phyloP scores from a whole-genome alignment of 2,113 vertebrate species.

The Hylia prasina region DNA sequence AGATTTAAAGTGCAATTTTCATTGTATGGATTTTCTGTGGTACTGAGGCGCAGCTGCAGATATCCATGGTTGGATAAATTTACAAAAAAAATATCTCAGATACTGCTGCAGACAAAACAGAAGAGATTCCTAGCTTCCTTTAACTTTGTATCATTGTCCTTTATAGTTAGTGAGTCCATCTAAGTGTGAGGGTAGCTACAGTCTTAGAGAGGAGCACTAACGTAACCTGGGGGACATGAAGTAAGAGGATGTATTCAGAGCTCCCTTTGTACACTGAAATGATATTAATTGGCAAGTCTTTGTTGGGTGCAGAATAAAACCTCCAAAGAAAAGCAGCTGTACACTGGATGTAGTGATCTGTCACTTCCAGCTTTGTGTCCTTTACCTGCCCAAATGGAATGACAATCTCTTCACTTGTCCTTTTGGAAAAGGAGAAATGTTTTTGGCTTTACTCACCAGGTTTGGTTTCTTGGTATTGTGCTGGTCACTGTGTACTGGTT shows the following conservation, averaged over 20 bases:
- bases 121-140: neutral
- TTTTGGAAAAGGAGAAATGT: neutral
- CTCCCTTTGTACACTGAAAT: neutral
- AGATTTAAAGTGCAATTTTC: neutral
- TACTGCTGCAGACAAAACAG: neutral
- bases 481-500: neutral
- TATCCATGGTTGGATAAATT: neutral
- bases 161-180: neutral
- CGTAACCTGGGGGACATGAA: neutral
- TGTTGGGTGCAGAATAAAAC: neutral
- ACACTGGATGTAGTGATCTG: neutral
- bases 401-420: neutral
- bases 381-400: neutral
- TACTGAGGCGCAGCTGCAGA: neutral
- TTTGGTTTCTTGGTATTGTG: neutral
- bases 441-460: neutral
- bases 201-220: neutral
- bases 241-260: neutral
- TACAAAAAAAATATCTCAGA: neutral
- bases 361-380: neutral
- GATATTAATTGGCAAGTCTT: neutral
- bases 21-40: neutral
- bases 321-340: neutral
- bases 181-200: neutral
- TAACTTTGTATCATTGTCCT: neutral